Evolutionary conservation across 2,888 invertebrate species (phyloP), one percentile per base, ranked within the genome.

Genomic region (Tipula lateralis): DNA sequence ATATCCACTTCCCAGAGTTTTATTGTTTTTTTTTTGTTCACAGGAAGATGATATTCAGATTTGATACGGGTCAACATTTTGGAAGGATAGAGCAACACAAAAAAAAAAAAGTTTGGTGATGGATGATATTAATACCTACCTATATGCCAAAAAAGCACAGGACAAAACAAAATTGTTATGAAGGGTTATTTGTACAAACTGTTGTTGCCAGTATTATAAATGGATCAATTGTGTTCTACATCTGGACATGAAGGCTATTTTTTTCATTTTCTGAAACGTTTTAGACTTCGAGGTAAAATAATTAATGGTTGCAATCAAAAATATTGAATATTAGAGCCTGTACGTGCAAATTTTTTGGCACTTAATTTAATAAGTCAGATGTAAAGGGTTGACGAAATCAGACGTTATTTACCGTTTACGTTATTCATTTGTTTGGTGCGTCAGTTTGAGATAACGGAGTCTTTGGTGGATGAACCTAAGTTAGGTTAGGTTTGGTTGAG

Each of bases 31-130:
- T 66, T 24, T 66, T 66, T 13, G 13, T n/a, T n/a, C n/a, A n/a
- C 44, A 16, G 16, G 44, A 50, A 19, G 66, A 66, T 66, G 66
- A 24, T 66, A 66, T 19, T 66, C 66, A 66, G 66, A 24, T 66
- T 66, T 66, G 66, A 66, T 66, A 24, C 66, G 66, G 66, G 66
- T 66, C 66, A 66, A 66, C 66, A 66, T 66, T 66, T 66, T 24
- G 24, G 24, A 19, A 24, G 12, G 24, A 66, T 24, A 39, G 32
- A 9, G 12, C 12, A 36, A 36, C 1, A 4, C n/a, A 66, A 24
- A 24, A 66, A 66, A 66, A 12, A 9, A 24, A 1, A 24, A 24
- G 24, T 24, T 9, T 24, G 50, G 12, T 66, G 66, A 66, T 66
- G 24, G 24, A 66, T 66, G 66, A 66, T 24, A 66, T 19, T 66